Conservation (phyloP, 2,113 vertebrate genomes). For the Colossoma macropomum region DNA sequence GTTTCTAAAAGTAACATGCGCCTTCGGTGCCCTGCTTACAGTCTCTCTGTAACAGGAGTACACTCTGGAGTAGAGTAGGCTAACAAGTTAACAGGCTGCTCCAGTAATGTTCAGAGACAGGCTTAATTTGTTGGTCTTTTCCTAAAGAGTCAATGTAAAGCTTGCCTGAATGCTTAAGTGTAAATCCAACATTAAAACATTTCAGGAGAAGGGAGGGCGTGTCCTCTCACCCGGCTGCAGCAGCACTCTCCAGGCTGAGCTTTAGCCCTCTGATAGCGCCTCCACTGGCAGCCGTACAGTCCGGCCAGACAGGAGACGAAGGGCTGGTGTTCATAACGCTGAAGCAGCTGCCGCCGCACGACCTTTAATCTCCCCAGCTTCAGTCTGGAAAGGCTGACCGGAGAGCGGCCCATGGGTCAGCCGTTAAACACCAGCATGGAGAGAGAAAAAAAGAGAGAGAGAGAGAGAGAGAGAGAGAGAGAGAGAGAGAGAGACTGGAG, state of each 20-base stretch:
- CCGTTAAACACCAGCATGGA: constrained; percentile 65
- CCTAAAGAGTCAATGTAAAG: too few relatives aligned
- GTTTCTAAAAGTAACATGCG: too few relatives aligned
- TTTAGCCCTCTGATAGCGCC: constrained; percentile 80
- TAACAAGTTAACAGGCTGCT: too few relatives aligned
- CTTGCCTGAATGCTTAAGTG: too few relatives aligned
- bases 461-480: neutral
- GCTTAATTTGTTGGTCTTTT: too few relatives aligned
- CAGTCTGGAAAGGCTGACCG: constrained; percentile 72
- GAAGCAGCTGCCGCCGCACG: constrained; percentile 80
- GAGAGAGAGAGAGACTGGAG: neutral
- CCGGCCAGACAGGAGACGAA: constrained; percentile 87
- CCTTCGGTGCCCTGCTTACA: too few relatives aligned
- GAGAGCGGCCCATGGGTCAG: constrained; percentile 70
- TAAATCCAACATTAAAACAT: too few relatives aligned
- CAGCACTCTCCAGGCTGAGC: constrained; percentile 84
- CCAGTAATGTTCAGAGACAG: too few relatives aligned
- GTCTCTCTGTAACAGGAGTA: too few relatives aligned
- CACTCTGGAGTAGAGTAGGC: too few relatives aligned
- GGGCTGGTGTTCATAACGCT: constrained; percentile 84
- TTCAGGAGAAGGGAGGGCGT: neutral
- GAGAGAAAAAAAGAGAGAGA: neutral
- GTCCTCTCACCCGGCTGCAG: constrained; percentile 80
- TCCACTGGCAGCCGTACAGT: constrained; percentile 89
- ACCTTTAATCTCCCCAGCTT: constrained; percentile 86